These are phyloP conservation scores for Dermochelys coriacea DNA, from an alignment of 2,797 vertebrate species.

Conservation along the genomic window DNA sequence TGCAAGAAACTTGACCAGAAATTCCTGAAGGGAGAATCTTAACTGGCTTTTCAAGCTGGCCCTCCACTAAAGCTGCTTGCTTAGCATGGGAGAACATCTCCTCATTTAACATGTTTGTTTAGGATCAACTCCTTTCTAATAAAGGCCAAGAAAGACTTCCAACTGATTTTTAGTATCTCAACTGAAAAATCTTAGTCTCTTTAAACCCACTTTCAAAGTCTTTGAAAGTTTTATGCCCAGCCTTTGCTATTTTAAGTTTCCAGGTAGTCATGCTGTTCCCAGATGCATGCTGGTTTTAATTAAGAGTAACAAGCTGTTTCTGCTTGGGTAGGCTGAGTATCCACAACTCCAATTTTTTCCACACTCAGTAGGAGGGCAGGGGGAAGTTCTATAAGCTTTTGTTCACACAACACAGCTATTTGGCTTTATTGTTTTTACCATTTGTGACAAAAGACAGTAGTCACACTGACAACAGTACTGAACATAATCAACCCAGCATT, in stretches of 20 bases:
- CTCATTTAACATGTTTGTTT: not conserved
- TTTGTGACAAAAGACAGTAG: not conserved
- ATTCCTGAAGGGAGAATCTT: not conserved
- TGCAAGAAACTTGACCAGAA: not conserved
- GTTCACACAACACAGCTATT: not conserved
- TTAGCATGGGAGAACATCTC: not conserved
- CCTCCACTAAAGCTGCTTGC: not conserved
- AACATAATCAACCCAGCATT: not conserved
- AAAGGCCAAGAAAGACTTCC: not conserved
- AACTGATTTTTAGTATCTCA: not conserved
- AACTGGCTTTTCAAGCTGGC: not conserved
- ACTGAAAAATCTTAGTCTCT: accelerated
- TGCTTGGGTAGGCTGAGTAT: not conserved
- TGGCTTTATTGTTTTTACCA: not conserved
- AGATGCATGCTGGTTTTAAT: not conserved
- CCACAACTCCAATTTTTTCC: not conserved
- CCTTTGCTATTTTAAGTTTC: not conserved
- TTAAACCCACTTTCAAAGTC: not conserved
- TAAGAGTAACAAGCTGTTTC: not conserved
- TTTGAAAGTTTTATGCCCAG: not conserved
- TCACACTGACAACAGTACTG: not conserved
- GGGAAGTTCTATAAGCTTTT: not conserved
- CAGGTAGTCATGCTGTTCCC: accelerated
- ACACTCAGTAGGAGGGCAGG: not conserved
- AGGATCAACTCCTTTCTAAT: not conserved